A percentile compares a stretch with the other conserved stretches of the same genome.
Evolutionary conservation across 1,140 invertebrate species (phyloP).

Genomic region (Cryptotermes secundus): DNA sequence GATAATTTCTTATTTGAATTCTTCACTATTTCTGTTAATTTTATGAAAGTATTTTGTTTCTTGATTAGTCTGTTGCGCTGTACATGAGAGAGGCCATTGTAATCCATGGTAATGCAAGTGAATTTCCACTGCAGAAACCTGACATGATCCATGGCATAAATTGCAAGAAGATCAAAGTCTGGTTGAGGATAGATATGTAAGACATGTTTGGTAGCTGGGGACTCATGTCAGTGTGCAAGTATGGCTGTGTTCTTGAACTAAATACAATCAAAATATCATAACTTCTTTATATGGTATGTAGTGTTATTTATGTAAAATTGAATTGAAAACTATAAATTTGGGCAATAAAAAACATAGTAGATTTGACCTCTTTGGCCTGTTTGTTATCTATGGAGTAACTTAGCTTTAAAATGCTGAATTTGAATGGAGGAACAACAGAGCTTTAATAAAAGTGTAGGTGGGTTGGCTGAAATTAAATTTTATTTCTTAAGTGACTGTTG

Average conservation of each 20-base stretch:
- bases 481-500: too few species aligned
- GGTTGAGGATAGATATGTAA: not conserved
- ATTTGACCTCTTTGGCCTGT: not conserved
- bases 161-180: not conserved
- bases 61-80: conserved; percentile 23
- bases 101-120: not conserved
- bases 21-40: not conserved
- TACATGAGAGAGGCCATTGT: conserved; percentile 23
- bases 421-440: not conserved
- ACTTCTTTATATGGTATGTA: too few species aligned
- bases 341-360: not conserved
- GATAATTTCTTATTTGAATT: conserved; percentile 1
- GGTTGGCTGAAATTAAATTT: too few species aligned
- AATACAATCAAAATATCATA: conserved; percentile 10
- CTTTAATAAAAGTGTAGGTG: too few species aligned
- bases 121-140: conserved; percentile 14
- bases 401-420: not conserved
- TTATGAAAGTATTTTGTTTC: conserved; percentile 26
- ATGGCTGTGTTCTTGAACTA: not conserved
- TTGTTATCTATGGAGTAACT: not conserved
- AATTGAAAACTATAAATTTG: not conserved
- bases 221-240: not conserved
- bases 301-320: conserved; percentile 1
- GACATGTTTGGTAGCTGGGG: not conserved
- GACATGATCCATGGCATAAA: conserved; percentile 15